phyloP scores from a whole-genome alignment of 1,140 invertebrate genomes.

The Zophobas atratus region DNA sequence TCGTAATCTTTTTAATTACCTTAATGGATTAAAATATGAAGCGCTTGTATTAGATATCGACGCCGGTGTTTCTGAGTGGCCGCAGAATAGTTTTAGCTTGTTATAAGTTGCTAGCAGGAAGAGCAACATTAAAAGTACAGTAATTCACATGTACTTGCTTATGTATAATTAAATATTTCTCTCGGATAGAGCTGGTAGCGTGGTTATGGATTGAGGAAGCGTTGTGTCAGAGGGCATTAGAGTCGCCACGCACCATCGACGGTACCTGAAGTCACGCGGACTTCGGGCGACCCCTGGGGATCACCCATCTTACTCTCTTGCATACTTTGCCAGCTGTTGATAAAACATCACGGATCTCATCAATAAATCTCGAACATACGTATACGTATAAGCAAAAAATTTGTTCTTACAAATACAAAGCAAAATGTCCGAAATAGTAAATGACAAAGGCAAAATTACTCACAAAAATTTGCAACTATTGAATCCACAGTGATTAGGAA shows the following conservation, averaged over 20 bases:
- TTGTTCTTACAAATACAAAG: too few relatives aligned
- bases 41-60: constrained; percentile 5
- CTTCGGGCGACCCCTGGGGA: constrained; percentile 43
- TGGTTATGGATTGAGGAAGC: constrained; percentile 62
- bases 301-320: constrained; percentile 27
- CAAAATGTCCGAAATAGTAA: too few relatives aligned
- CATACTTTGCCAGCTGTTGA: constrained; percentile 28
- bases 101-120: constrained; percentile 48
- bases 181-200: constrained; percentile 61
- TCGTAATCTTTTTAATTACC: constrained; percentile 44
- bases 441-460: too few relatives aligned
- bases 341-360: constrained; percentile 39
- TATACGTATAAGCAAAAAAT: too few relatives aligned
- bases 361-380: background rate
- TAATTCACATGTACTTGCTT: constrained; percentile 61
- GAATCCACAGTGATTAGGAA: too few relatives aligned
- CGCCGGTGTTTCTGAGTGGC: background rate
- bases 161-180: constrained; percentile 62
- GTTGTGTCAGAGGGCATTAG: constrained; percentile 59
- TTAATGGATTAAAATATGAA: constrained; percentile 47
- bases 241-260: constrained; percentile 59
- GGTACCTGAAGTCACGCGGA: constrained; percentile 22
- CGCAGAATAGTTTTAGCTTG: constrained; percentile 20
- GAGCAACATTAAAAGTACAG: constrained; percentile 59
- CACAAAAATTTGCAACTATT: too few relatives aligned